These are phyloP conservation scores for Enteromius mattozi DNA, from an alignment of 2,797 vertebrate species.

Conservation along the genomic window DNA sequence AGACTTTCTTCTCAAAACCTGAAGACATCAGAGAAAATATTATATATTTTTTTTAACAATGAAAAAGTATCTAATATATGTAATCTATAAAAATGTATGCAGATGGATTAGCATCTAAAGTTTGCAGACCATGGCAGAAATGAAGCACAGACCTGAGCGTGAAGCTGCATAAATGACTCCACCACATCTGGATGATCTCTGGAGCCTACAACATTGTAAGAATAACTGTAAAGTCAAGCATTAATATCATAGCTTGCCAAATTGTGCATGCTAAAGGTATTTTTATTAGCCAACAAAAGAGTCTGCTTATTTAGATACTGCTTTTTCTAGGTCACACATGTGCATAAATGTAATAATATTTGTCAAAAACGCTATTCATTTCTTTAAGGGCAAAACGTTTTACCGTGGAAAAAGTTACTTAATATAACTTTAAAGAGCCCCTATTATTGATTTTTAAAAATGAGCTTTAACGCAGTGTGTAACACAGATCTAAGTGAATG, in stretches of 20 bases:
- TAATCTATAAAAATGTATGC: not conserved
- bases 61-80: not conserved
- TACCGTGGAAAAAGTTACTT: not conserved
- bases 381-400: not conserved
- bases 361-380: not conserved
- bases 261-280: not conserved
- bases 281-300: not conserved
- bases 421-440: no score
- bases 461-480: no score
- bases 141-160: slow-evolving; percentile 89
- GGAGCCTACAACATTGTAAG: slow-evolving; percentile 78
- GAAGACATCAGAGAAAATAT: slow-evolving; percentile 58
- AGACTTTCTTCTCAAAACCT: slow-evolving; percentile 94
- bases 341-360: not conserved
- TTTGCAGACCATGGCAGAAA: not conserved
- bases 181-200: slow-evolving; percentile 98
- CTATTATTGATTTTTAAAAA: no score
- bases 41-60: not conserved
- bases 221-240: not conserved
- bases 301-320: not conserved
- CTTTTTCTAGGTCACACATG: not conserved
- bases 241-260: not conserved
- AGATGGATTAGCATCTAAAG: not conserved
- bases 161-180: slow-evolving; percentile 99
- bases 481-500: no score